Percentiles rank a stretch among this genome's conserved stretches.
Conservation (phyloP, 2,888 invertebrate species). For the Cacoxenus indagator region DNA sequence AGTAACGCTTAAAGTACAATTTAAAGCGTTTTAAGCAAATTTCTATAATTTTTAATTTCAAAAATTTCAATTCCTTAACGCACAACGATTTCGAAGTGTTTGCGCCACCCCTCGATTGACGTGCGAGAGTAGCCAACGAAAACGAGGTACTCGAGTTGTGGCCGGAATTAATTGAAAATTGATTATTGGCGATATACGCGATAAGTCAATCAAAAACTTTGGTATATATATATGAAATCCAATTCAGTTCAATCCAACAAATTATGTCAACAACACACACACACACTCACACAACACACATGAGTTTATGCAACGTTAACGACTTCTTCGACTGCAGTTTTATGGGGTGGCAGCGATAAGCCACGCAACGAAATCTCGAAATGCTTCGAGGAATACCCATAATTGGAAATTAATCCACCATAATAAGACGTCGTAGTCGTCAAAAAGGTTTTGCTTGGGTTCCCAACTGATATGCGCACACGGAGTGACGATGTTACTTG, state of each 20-base stretch:
- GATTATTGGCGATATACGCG: constrained; percentile 55
- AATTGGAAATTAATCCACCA: constrained; percentile 70
- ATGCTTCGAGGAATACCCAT: constrained; percentile 36
- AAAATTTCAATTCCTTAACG: background rate
- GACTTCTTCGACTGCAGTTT: too few relatives aligned
- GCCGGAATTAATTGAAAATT: constrained; percentile 64
- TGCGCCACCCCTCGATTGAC: background rate
- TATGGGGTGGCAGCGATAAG: background rate
- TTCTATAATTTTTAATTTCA: constrained; percentile 49
- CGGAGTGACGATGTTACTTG: background rate
- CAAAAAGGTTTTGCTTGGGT: background rate
- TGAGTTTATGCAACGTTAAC: background rate
- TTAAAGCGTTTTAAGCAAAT: constrained; percentile 63
- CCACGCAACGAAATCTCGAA: background rate
- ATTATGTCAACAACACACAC: background rate
- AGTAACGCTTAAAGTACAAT: constrained; percentile 62
- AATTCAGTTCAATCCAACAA: constrained; percentile 10
- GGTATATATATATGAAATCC: constrained; percentile 1
- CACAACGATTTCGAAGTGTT: background rate
- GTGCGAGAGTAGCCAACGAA: background rate
- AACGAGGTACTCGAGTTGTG: background rate
- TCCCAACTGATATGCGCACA: too few relatives aligned
- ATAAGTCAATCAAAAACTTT: background rate
- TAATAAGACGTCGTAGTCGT: constrained; percentile 51
- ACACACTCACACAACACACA: background rate